Base-by-base conservation (phyloP, 2,797 vertebrate species). In the Lacerta bilineata region DNA sequence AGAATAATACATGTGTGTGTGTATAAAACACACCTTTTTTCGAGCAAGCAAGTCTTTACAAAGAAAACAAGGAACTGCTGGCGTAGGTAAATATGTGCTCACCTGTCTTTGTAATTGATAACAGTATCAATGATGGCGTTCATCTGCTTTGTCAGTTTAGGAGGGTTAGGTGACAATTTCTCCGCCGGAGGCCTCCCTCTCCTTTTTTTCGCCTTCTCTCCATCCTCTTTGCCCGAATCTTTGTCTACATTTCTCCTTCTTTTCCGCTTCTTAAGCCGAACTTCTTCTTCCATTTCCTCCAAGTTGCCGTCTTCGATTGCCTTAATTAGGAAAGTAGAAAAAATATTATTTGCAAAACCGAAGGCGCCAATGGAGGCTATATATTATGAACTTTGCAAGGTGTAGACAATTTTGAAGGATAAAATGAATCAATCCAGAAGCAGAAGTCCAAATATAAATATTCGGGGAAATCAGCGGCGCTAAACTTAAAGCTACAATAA, bases 211-310 rank as follows among this genome's bases (percentile, higher is more conserved):
- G 97, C 97, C 90, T 99, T 99, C 69, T 98, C 98, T 7, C 97
- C 97, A 1, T 98, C 98, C 25, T 99, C 98, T 79, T 98, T 98
- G 41, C 97, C 96, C 2, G 97, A 96, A 83, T 98, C 98, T 92
- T 99, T 99, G 94, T 99, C 98, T 86, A 97, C 97, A 0, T 98
- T 98, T 96, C 99, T 97, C 96, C 98, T 97, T 71, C 98, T 98
- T 95, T 99, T 99, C 59, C 98, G 97, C 94, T 99, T 99, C 93
- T 99, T 99, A 92, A 99, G 98, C 59, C 99, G 98, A 69, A 99
- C 98, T 93, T 99, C 99, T 95, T 99, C 99, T 95, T 99, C 99
- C 97, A 99, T 99, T 97, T 99, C 98, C 91, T 99, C 99, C 96
- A 99, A 97, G 96, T 99, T 99, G 81, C 99, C 99, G 93, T 99